These are phyloP conservation scores for Toxotes lorentzi DNA, from an alignment of 2,797 vertebrate genomes.

Conservation along the genomic window DNA sequence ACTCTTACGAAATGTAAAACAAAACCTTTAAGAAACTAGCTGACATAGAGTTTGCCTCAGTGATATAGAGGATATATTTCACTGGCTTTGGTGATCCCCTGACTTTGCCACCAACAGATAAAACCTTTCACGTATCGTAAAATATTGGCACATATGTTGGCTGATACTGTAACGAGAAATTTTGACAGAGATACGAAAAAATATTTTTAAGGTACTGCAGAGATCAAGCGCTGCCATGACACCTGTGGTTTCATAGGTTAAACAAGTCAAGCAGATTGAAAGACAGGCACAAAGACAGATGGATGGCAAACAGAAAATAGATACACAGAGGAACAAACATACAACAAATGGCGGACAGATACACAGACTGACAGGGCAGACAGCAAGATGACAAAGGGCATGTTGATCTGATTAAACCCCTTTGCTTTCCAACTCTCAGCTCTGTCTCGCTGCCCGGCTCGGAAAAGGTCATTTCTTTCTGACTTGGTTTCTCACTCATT, in stretches of 20 bases:
- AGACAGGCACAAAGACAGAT: conserved; percentile 3
- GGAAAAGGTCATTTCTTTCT: conserved; percentile 66
- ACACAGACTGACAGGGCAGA: conserved; percentile 56
- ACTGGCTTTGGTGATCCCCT: neutral
- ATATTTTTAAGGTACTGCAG: neutral
- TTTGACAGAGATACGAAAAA: neutral
- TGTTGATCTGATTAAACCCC: conserved; percentile 71
- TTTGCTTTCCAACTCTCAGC: conserved; percentile 47
- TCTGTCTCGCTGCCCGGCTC: conserved; percentile 32
- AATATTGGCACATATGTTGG: neutral
- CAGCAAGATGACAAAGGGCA: conserved; percentile 70
- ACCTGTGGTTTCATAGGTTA: neutral
- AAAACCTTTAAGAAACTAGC: neutral
- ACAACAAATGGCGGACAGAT: conserved; percentile 44
- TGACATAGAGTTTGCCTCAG: too few relatives aligned
- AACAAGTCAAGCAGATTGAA: conserved; percentile 1
- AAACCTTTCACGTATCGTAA: neutral
- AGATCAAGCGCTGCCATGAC: neutral
- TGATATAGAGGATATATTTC: neutral
- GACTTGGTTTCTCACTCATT: conserved; percentile 56
- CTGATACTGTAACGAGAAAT: neutral
- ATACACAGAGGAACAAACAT: conserved; percentile 23
- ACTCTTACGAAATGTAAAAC: neutral
- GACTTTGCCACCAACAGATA: neutral
- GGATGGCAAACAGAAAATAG: conserved; percentile 29